Conservation (phyloP, 1,140 invertebrate genomes). For the Brachionus plicatilis region DNA sequence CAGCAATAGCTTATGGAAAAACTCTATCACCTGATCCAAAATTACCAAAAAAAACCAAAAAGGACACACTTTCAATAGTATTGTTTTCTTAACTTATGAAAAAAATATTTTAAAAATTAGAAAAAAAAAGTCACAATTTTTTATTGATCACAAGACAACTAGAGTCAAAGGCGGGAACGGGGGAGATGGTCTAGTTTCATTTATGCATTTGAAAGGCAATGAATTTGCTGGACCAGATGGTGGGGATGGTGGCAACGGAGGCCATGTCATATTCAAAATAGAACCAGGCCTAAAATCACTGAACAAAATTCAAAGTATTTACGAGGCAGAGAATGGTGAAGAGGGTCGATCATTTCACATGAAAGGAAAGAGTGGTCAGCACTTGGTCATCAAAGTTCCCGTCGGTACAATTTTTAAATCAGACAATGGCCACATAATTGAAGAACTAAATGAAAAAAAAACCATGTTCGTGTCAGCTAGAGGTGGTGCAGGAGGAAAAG, state of each 20-base stretch:
- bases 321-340: slow-evolving; percentile 32
- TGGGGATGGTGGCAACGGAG: slow-evolving; percentile 93
- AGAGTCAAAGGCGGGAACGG: slow-evolving; percentile 72
- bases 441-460: slow-evolving; percentile 65
- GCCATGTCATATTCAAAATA: slow-evolving; percentile 76
- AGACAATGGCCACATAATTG: slow-evolving; percentile 62
- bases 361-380: slow-evolving; percentile 26
- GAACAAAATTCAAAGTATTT: slow-evolving; percentile 29
- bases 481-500: slow-evolving; percentile 84
- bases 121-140: slow-evolving; percentile 44
- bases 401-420: slow-evolving; percentile 75
- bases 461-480: slow-evolving; percentile 84
- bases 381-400: slow-evolving; percentile 60
- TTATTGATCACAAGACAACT: slow-evolving; percentile 51
- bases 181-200: slow-evolving; percentile 83
- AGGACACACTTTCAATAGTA: background rate
- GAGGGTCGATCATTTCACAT: background rate
- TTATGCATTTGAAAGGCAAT: slow-evolving; percentile 70
- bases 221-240: slow-evolving; percentile 87
- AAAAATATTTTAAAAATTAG: background rate
- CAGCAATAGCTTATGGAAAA: background rate
- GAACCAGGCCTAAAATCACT: slow-evolving; percentile 30
- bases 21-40: background rate
- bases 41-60: slow-evolving; percentile 1
- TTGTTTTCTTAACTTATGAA: background rate